Conservation (phyloP, 2,797 vertebrate species). For the Bradypus variegatus region DNA sequence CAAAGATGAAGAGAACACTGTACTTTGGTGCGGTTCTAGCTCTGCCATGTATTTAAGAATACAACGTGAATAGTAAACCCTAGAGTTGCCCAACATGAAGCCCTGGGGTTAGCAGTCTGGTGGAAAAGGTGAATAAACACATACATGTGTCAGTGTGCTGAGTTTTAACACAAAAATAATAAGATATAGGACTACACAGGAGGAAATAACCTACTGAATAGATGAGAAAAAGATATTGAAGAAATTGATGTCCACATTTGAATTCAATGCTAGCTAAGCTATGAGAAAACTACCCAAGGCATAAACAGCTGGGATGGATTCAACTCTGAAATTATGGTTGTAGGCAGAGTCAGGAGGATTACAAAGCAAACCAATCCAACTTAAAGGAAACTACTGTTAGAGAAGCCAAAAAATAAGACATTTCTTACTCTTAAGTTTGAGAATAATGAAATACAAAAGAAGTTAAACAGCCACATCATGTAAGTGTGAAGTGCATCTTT, state of each 20-base stretch:
- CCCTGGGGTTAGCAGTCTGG: neutral
- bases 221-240: neutral
- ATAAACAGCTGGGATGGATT: neutral
- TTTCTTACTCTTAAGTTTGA: neutral
- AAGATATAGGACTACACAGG: neutral
- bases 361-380: constrained; percentile 22
- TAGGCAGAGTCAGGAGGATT: neutral
- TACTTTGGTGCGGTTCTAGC: neutral
- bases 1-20: neutral
- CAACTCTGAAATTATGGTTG: neutral
- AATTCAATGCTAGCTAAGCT: neutral
- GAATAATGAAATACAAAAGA: constrained; percentile 6
- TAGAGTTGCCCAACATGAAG: neutral
- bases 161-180: constrained; percentile 24
- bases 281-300: neutral
- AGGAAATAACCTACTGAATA: neutral
- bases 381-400: neutral
- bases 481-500: neutral
- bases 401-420: neutral
- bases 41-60: neutral
- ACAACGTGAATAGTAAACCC: neutral
- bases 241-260: neutral
- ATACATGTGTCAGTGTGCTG: neutral
- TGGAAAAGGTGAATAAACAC: neutral
- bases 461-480: neutral